Evolutionary conservation across 2,113 vertebrate species (phyloP).

Genomic region (Pelodiscus sinensis): DNA sequence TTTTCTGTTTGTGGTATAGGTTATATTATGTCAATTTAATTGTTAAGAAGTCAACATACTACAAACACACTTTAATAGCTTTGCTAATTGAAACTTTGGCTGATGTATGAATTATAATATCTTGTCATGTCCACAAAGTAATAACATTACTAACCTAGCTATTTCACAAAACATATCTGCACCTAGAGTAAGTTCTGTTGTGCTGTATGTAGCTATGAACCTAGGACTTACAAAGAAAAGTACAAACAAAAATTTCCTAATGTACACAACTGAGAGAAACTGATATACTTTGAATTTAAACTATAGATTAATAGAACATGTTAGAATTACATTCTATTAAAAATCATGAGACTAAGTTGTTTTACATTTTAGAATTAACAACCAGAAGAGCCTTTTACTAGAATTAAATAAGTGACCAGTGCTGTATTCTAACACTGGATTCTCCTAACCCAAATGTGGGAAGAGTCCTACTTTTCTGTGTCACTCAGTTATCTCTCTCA

Average conservation of each 20-base stretch:
- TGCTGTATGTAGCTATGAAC: not conserved
- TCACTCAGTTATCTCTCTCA: not conserved
- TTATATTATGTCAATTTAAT: not conserved
- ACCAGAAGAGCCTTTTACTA: not conserved
- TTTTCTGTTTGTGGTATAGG: not conserved
- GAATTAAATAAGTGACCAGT: not conserved
- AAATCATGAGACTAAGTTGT: not conserved
- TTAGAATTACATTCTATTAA: not conserved
- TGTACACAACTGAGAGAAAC: not conserved
- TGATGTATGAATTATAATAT: not conserved
- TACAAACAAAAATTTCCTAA: not conserved
- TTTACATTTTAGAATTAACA: not conserved
- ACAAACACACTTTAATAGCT: not conserved
- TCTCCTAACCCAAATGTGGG: not conserved
- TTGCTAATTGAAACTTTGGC: not conserved
- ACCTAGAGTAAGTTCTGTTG: not conserved
- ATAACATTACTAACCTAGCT: not conserved
- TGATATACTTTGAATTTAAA: not conserved
- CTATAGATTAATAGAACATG: not conserved
- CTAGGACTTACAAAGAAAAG: not conserved
- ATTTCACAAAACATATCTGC: not conserved
- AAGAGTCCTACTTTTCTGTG: not conserved
- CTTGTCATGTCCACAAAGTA: not conserved
- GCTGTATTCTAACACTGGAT: not conserved
- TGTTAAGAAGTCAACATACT: not conserved